A percentile compares a stretch with the other conserved stretches of the same genome.
phyloP scores from a whole-genome alignment of 35 echinoderm and acorn worm species.

The Ophioderma brevispina region DNA sequence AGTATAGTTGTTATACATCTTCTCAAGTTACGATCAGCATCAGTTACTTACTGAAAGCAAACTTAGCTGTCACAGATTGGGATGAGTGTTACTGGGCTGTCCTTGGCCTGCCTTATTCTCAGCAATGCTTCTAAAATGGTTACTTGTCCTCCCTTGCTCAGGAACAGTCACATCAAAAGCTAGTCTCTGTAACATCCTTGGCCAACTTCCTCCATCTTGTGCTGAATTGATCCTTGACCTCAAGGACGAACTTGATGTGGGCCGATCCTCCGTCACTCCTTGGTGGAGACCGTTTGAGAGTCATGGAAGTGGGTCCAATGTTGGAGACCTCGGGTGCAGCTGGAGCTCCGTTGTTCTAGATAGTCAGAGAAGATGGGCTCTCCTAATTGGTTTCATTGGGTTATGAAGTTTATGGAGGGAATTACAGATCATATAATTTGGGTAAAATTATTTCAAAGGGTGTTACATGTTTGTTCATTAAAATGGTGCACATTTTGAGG shows the following conservation, averaged over 20 bases:
- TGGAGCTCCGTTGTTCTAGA: constrained; percentile 27
- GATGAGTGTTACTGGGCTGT: constrained; percentile 81
- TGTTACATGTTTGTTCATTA: neutral
- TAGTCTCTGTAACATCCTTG: constrained; percentile 39
- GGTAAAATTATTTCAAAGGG: neutral
- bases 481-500: neutral
- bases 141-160: constrained; percentile 91
- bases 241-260: constrained; percentile 36
- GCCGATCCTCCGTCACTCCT: constrained; percentile 30
- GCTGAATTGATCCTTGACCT: constrained; percentile 76
- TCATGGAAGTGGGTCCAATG: constrained; percentile 31
- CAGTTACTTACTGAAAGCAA: constrained; percentile 78
- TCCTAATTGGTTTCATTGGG: no score
- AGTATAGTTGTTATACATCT: constrained; percentile 8
- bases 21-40: constrained; percentile 23
- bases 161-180: constrained; percentile 49
- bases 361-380: no score
- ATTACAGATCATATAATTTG: no score
- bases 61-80: constrained; percentile 69
- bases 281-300: constrained; percentile 29
- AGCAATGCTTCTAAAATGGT: constrained; percentile 84
- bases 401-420: no score
- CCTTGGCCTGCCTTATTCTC: constrained; percentile 85
- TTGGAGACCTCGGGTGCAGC: constrained; percentile 4
- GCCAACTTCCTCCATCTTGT: constrained; percentile 69